Evolutionary conservation across 2,888 invertebrate genomes (phyloP).

Genomic region (Mythimna vitellina): DNA sequence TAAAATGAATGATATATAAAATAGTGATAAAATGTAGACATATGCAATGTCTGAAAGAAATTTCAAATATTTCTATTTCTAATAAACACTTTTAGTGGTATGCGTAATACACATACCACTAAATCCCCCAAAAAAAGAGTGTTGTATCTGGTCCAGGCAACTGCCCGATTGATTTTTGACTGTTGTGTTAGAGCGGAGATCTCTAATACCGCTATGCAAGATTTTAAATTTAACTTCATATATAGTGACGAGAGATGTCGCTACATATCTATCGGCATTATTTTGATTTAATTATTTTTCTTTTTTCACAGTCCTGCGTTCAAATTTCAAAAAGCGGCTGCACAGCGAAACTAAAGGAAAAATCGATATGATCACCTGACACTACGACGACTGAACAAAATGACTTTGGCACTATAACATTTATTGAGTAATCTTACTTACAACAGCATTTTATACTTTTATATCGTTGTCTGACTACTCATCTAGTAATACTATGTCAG

Average conservation of each 20-base stretch:
- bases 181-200: no score
- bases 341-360: slow-evolving; percentile 53
- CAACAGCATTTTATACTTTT: slow-evolving; percentile 17
- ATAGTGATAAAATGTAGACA: no score
- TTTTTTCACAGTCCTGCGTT: slow-evolving; percentile 71
- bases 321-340: slow-evolving; percentile 70
- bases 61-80: no score
- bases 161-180: no score
- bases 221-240: not conserved
- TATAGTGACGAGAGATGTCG: no score
- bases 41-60: no score
- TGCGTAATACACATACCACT: no score
- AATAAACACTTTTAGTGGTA: no score
- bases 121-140: no score
- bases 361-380: slow-evolving; percentile 16
- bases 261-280: not conserved
- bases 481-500: not conserved
- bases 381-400: slow-evolving; percentile 46
- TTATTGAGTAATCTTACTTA: slow-evolving; percentile 35
- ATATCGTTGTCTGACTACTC: slow-evolving; percentile 1
- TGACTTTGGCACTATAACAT: slow-evolving; percentile 33
- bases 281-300: slow-evolving; percentile 10
- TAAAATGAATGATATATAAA: no score
- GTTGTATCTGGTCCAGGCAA: no score
- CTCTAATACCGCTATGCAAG: no score